phyloP scores from a whole-genome alignment of 2,888 invertebrate species.

The Drosophila kuntzei region DNA sequence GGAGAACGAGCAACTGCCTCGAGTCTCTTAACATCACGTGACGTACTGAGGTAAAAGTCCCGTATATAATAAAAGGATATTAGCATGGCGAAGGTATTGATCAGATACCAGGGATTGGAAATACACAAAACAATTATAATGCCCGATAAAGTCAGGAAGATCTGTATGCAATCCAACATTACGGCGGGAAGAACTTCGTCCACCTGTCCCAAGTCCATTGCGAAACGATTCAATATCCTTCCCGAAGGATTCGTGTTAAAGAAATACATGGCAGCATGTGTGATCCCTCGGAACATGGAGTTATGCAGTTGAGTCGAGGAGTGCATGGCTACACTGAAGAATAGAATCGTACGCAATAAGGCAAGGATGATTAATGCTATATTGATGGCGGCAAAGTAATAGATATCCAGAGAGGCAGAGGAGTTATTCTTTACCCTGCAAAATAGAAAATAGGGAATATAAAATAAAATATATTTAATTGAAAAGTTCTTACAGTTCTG shows the following conservation, averaged over 20 bases:
- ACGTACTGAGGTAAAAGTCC: conserved; percentile 91
- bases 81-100: conserved; percentile 90
- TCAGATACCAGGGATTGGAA: conserved; percentile 90
- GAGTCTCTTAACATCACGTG: conserved; percentile 92
- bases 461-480: background rate
- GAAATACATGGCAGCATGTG: conserved; percentile 92
- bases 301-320: conserved; percentile 93
- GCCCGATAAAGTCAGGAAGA: conserved; percentile 91
- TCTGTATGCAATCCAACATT: conserved; percentile 87
- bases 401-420: conserved; percentile 80
- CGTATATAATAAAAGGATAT: conserved; percentile 91
- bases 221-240: conserved; percentile 93
- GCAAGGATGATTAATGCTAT: conserved; percentile 84
- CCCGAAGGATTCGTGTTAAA: conserved; percentile 95
- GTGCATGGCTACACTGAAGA: conserved; percentile 88
- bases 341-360: conserved; percentile 84
- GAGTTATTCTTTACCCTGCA: conserved; percentile 80
- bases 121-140: conserved; percentile 91
- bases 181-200: conserved; percentile 85
- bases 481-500: background rate
- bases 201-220: conserved; percentile 92
- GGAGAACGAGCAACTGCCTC: conserved; percentile 95
- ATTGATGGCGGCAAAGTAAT: conserved; percentile 86
- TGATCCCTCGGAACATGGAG: conserved; percentile 92
- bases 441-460: background rate